phyloP scores from a whole-genome alignment of 2,888 invertebrate genomes.

The Cylindroiulus punctatus region DNA sequence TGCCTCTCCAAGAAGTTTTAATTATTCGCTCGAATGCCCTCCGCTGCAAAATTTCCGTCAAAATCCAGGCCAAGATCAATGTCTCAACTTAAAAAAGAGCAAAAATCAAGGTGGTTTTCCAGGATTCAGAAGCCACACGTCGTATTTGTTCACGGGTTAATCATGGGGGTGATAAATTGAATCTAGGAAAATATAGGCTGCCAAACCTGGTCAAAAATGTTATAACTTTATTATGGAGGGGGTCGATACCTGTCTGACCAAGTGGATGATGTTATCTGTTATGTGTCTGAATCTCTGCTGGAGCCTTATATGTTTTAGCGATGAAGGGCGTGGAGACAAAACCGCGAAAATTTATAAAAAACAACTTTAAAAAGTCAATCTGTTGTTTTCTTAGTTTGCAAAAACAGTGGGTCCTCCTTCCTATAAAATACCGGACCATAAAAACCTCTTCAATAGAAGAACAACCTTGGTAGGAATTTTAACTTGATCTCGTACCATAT shows the following conservation, averaged over 20 bases:
- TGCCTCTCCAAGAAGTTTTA: not conserved
- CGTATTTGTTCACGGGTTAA: conserved; percentile 16
- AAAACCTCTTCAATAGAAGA: not conserved
- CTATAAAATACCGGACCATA: not conserved
- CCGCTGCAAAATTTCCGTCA: not conserved
- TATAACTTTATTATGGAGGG: conserved; percentile 4
- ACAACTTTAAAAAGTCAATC: not conserved
- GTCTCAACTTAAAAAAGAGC: not conserved
- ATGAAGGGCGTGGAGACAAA: not conserved
- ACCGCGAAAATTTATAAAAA: not conserved
- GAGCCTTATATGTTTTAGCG: not conserved
- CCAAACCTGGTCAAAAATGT: not conserved
- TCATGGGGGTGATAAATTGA: conserved; percentile 35
- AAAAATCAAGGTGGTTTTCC: not conserved
- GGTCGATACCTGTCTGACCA: conserved; percentile 27
- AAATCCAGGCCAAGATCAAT: conserved; percentile 1
- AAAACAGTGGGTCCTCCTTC: conserved; percentile 5
- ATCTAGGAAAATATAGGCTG: not conserved
- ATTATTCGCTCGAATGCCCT: conserved; percentile 22
- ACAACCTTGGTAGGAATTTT: conserved; percentile 40
- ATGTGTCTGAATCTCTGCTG: conserved; percentile 26
- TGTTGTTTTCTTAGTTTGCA: not conserved
- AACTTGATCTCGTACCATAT: conserved; percentile 3
- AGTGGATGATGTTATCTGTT: not conserved
- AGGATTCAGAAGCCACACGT: conserved; percentile 30